Conservation (phyloP, 2,113 vertebrate species). For the Pseudonaja textilis region DNA sequence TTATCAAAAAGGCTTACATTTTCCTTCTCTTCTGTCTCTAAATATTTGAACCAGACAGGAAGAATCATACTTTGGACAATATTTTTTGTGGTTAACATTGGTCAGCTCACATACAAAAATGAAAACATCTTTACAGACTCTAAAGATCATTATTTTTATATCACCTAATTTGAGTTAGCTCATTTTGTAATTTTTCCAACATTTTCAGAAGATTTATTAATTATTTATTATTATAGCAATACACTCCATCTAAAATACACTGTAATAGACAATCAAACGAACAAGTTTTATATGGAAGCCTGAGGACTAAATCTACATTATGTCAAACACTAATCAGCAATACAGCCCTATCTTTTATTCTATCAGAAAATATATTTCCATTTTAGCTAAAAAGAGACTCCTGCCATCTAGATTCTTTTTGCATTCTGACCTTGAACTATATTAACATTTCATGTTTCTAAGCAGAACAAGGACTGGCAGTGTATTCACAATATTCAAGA, state of each 20-base stretch:
- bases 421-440: neutral
- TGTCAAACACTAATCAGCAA: neutral
- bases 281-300: neutral
- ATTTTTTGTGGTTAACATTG: neutral
- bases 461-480: neutral
- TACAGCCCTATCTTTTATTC: neutral
- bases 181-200: neutral
- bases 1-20: neutral
- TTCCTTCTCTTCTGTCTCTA: neutral
- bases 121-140: neutral
- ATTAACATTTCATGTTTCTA: neutral
- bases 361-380: neutral
- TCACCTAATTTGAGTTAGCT: neutral
- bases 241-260: neutral
- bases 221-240: too few species aligned
- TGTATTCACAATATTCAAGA: neutral
- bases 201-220: neutral
- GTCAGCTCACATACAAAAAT: neutral
- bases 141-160: neutral
- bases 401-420: neutral
- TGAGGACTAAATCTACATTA: neutral
- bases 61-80: neutral
- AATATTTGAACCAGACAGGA: neutral
- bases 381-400: neutral
- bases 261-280: neutral